Evolutionary conservation across 1,140 invertebrate species (phyloP), one percentile per base, ranked within the genome.

Genomic region (Rhysida immarginata): DNA sequence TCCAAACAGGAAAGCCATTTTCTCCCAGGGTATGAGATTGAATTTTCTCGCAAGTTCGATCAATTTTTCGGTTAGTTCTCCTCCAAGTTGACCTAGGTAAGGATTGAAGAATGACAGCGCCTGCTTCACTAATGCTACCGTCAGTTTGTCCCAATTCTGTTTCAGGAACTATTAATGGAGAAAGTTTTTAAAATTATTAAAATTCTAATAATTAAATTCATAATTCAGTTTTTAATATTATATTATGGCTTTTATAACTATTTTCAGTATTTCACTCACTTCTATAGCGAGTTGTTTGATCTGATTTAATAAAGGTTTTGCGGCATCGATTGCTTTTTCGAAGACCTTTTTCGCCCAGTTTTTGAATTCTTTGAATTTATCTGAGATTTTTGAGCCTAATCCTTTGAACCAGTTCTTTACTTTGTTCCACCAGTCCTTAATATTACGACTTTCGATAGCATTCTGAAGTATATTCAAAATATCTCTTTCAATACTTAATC

Each of bases 291-390:
- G 23, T 13, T 18, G 8, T 23, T 48, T 48, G 23, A 48, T 23
- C 21, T 48, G 45, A 11, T 48, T 20, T 13, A 23, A 8, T 14
- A 48, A 13, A 11, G 45, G 45, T 14, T 23, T 48, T 13, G 45
- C 45, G 8, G 45, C 23, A 20, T 48, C 45, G 11, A 48, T 48
- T 11, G 21, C 23, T 23, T 48, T 48, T 11, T 18, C 8, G 45
- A 48, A 48, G 45, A 48, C 23, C 8, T 48, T 20, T 48, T 48
- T 48, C 11, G 45, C 45, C 45, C 45, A 48, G 23, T 48, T 20
- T 23, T 48, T 48, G 45, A 48, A 48, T 48, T 48, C 45, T 13
- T 20, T 23, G 14, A 48, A 18, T 18, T 23, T 48, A 23, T 48
- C 45, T 14, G 45, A 48, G 21, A 48, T 48, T 20, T 20, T 13